phyloP scores from a whole-genome alignment of 2,797 vertebrate genomes.

The Danio choprae region DNA sequence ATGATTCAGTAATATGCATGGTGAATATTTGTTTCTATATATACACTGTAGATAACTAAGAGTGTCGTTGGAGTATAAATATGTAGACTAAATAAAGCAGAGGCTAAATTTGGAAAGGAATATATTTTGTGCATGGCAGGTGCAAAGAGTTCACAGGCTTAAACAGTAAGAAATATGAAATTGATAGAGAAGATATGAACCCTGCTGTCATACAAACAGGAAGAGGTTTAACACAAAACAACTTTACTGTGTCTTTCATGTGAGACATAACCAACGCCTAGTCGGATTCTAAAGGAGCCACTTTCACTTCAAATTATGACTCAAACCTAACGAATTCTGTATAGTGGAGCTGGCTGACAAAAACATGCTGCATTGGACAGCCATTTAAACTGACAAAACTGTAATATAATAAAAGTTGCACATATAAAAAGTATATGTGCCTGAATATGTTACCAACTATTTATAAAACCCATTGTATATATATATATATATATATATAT shows the following conservation, averaged over 20 bases:
- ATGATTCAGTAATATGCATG: neutral
- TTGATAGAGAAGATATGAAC: slow-evolving; percentile 66
- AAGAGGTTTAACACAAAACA: slow-evolving; percentile 66
- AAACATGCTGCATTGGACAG: neutral
- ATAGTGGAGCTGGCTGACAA: neutral
- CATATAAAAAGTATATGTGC: neutral
- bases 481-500: too few relatives aligned
- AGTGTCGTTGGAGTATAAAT: neutral
- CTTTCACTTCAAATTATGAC: slow-evolving; percentile 44
- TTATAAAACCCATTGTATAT: too few relatives aligned
- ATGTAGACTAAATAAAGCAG: slow-evolving; percentile 10
- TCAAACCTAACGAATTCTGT: slow-evolving; percentile 53
- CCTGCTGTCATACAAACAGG: slow-evolving; percentile 72
- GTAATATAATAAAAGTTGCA: neutral
- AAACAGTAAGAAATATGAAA: slow-evolving; percentile 53
- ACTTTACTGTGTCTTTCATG: slow-evolving; percentile 1
- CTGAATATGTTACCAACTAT: neutral
- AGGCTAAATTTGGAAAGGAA: slow-evolving; percentile 6
- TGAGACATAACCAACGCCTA: slow-evolving; percentile 51
- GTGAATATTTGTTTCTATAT: neutral
- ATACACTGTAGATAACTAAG: neutral
- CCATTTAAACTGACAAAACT: neutral
- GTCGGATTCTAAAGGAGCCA: neutral
- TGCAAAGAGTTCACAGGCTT: neutral
- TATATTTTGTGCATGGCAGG: neutral